Base-by-base conservation (phyloP, 2,888 invertebrate species). In the Galerucella pusilla region DNA sequence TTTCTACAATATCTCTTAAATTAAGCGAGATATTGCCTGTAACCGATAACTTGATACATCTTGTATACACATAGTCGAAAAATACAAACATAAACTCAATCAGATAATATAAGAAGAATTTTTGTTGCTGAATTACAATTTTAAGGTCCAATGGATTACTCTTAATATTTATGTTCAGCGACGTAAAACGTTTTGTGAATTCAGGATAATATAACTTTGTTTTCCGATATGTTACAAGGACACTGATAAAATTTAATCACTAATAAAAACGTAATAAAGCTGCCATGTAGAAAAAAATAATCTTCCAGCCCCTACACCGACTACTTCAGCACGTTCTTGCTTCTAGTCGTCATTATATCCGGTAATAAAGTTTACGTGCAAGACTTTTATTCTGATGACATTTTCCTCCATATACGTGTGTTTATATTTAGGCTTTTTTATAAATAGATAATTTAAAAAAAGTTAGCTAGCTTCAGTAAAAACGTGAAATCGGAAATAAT, bases 351-450 rank as follows among this genome's bases (percentile, higher is more conserved):
- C 61, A 61, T 28, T 61, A 61, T 35, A 61, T 57, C 77, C 74
- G 75, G 74, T 76, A 77, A 81, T 81, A 81, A 80, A 80, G 63
- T 80, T 81, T 79, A 79, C 78, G 75, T 79, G 78, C 78, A 76
- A 75, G 79, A 79, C 78, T 81, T 81, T 78, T 78, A 79, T 80
- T 80, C 77, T 79, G 80, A 80, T 79, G 81, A 78, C 80, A 79
- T 78, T 79, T 35, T 28, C 35, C 35, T 61, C 0, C 7, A 35
- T 28, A 12, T 28, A 35, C 61, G 61, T n/a, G 9, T 35, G 61
- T 61, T 28, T 9, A 35, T 61, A 35, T n/a, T 61, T 35, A 61
- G 35, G 61, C 5, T 60, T 35, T 28, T 61, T 35, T 61, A 35
- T 73, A 45, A 61, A 60, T 73, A 60, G 49, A 54, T 61, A 67